Evolutionary conservation across 2,113 vertebrate species (phyloP).

Genomic region (Archocentrus centrarchus): DNA sequence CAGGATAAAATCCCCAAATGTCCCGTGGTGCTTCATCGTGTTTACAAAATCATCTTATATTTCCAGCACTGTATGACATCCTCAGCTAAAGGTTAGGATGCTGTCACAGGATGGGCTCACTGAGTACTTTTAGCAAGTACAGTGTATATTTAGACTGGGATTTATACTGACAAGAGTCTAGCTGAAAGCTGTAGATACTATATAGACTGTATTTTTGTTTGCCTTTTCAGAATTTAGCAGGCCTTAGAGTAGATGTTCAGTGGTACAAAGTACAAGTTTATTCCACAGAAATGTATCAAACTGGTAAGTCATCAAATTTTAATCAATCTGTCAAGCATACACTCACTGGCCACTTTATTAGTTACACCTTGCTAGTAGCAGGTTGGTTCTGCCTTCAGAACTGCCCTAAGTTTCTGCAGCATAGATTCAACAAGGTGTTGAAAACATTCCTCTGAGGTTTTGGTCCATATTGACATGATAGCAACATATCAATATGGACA

Average conservation of each 20-base stretch:
- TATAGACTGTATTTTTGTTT: neutral
- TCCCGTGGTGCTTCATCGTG: neutral
- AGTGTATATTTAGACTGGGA: neutral
- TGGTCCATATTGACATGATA: neutral
- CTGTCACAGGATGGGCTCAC: constrained; percentile 4
- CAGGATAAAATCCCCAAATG: neutral
- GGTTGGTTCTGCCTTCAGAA: neutral
- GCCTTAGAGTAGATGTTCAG: neutral
- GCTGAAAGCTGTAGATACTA: neutral
- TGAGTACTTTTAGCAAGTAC: neutral
- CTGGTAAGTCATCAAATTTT: neutral
- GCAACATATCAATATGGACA: no score
- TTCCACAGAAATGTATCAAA: neutral
- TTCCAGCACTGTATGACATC: neutral
- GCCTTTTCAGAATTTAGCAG: neutral
- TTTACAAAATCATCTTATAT: constrained; percentile 17
- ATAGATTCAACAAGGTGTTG: neutral
- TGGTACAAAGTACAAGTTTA: neutral
- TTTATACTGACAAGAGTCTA: neutral
- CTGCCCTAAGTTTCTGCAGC: neutral
- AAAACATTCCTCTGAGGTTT: neutral
- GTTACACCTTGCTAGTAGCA: neutral
- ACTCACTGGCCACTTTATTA: neutral
- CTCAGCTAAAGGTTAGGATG: constrained; percentile 13
- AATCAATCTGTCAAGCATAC: neutral